phyloP scores from a whole-genome alignment of 2,888 invertebrate genomes.

The Tiphia femorata region DNA sequence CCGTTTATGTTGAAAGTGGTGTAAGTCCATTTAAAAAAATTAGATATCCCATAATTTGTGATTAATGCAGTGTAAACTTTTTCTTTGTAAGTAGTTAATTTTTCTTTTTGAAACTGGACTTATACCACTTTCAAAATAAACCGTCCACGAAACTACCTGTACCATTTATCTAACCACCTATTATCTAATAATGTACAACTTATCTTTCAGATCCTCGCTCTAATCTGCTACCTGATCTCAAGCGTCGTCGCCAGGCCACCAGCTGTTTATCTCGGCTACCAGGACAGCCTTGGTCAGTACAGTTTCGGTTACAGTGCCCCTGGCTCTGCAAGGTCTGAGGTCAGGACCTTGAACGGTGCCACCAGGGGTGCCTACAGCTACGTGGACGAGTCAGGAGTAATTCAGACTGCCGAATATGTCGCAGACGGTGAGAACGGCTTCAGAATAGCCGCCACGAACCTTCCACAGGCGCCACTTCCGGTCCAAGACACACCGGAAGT shows the following conservation, averaged over 20 bases:
- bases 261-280: constrained; percentile 53
- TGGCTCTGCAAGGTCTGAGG: constrained; percentile 62
- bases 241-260: constrained; percentile 33
- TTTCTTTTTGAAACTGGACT: too few species aligned
- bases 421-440: constrained; percentile 69
- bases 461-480: constrained; percentile 61
- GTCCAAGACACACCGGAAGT: constrained; percentile 68
- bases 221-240: constrained; percentile 34
- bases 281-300: constrained; percentile 68
- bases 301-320: constrained; percentile 67
- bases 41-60: too few species aligned
- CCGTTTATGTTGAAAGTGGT: too few species aligned
- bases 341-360: constrained; percentile 64
- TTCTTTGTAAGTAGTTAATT: too few species aligned
- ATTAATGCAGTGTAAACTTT: too few species aligned
- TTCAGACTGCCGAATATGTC: constrained; percentile 68
- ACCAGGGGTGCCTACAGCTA: constrained; percentile 69
- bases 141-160: too few species aligned
- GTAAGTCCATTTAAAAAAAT: too few species aligned
- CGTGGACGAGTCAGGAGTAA: constrained; percentile 66
- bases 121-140: too few species aligned
- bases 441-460: constrained; percentile 68
- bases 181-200: too few species aligned
- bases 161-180: too few species aligned
- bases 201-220: constrained; percentile 30